Percentiles rank a stretch among this genome's conserved stretches.
phyloP scores from a whole-genome alignment of 2,113 vertebrate species.

The Gymnobelideus leadbeateri region DNA sequence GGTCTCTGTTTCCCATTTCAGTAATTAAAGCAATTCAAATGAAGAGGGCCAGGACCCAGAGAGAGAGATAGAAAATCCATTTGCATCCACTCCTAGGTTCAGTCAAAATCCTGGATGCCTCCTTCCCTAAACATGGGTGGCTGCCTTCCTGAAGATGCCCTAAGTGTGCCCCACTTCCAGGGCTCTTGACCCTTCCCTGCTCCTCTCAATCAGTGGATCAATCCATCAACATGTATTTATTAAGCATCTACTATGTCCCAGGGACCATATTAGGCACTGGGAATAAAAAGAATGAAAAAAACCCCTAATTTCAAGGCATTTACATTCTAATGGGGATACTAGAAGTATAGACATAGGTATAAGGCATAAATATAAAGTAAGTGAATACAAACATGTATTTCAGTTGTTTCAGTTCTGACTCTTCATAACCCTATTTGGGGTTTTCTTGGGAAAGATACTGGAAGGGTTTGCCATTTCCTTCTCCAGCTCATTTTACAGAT shows the following conservation, averaged over 20 bases:
- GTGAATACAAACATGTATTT: background rate
- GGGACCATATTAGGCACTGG: background rate
- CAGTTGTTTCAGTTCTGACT: background rate
- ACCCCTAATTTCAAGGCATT: background rate
- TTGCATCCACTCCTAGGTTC: background rate
- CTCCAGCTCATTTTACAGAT: background rate
- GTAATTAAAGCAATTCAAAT: background rate
- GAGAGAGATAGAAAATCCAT: background rate
- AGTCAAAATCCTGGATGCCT: background rate
- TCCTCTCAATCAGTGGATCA: background rate
- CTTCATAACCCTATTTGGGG: background rate
- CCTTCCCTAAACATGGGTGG: background rate
- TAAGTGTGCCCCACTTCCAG: background rate
- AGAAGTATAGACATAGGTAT: constrained; percentile 46
- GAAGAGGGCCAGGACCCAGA: background rate
- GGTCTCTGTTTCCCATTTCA: background rate
- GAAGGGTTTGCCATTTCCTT: background rate
- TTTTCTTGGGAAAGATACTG: background rate
- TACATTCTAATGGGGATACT: constrained; percentile 50
- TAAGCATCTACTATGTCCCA: background rate
- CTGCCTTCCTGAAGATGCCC: background rate
- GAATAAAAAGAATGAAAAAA: background rate
- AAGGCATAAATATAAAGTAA: background rate
- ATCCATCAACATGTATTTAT: background rate
- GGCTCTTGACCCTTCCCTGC: background rate